Base-by-base conservation (phyloP, 2,888 invertebrate genomes). In the Oscheius sp. region DNA sequence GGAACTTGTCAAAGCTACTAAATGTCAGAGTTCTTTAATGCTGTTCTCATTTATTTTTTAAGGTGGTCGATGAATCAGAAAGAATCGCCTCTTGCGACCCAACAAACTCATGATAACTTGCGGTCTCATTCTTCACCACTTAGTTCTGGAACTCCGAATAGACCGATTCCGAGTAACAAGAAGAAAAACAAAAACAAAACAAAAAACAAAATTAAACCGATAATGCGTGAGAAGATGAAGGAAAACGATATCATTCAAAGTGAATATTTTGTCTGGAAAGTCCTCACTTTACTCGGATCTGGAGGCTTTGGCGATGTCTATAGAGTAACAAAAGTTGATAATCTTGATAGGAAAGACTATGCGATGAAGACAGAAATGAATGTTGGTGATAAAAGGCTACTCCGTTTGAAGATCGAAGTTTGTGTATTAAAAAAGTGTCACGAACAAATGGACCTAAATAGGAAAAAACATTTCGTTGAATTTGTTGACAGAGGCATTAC, bases 401-500 rank as follows among this genome's bases (percentile, higher is more conserved):
- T 32, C 12, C n/a, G 54, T 17, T 36, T 54, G 32, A 54, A 54
- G 33, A 54, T 54, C 17, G 54, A 54, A 36, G 54, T 20, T 17
- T 9, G 20, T n/a, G 54, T 54, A 14, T 20, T 54, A 36, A 41
- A 65, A 33, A 14, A 33, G 14, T 56, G 54, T 22, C 26, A 26
- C 22, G 65, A 54, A 1, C 9, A 9, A 1, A 5, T 30, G 14
- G 57, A 57, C 6, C 41, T 24, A 6, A 26, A 36, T 1, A 2
- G 30, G 12, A 32, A 36, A n/a, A 56, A 30, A 28, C 41, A 54
- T 44, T 65, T 65, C 33, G 65, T 65, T 17, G 65, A 54, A 28
- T 56, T 54, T 28, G 44, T 65, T 32, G 65, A 65, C 20, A 24
- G 44, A n/a, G 65, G 65, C 12, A 54, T 41, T 28, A 56, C 56